These are phyloP conservation scores for Salpingus planirostris DNA, from an alignment of 2,888 invertebrate genomes.

Conservation along the genomic window DNA sequence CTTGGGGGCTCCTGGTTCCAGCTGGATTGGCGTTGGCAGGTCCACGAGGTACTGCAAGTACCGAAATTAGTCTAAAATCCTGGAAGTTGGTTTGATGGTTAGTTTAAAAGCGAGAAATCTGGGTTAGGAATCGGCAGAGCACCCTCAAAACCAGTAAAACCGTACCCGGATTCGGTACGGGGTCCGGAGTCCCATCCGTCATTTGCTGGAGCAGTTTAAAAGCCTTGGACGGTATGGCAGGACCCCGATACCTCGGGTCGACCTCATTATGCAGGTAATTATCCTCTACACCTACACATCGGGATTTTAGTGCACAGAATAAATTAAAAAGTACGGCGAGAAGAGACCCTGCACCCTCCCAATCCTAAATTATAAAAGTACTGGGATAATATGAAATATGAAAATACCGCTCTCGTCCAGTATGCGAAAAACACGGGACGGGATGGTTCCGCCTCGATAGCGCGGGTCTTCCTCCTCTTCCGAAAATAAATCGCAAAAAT, in stretches of 20 bases:
- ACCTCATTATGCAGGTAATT: slow-evolving; percentile 47
- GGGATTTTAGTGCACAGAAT: too few relatives aligned
- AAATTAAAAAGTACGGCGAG: too few relatives aligned
- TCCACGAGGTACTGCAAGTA: slow-evolving; percentile 19
- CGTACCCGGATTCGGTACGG: slow-evolving; percentile 7
- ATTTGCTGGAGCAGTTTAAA: slow-evolving; percentile 59
- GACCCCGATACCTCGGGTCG: slow-evolving; percentile 54
- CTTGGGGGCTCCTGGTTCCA: slow-evolving; percentile 30
- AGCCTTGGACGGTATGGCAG: slow-evolving; percentile 59
- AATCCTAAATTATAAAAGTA: too few relatives aligned
- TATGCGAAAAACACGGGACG: slow-evolving; percentile 58
- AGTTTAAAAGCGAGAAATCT: slow-evolving; percentile 4
- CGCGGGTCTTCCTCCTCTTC: slow-evolving; percentile 52
- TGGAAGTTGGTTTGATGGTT: too few relatives aligned
- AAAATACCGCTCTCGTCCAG: slow-evolving; percentile 45
- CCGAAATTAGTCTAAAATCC: slow-evolving; percentile 5
- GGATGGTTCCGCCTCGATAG: slow-evolving; percentile 56
- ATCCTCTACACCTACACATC: slow-evolving; percentile 45
- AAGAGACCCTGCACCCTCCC: too few relatives aligned
- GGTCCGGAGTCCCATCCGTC: slow-evolving; percentile 38
- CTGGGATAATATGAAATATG: too few relatives aligned
- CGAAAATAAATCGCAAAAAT: too few relatives aligned
- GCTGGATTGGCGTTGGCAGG: too few relatives aligned
- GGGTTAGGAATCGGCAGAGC: not conserved
- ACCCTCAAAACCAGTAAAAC: slow-evolving; percentile 5